phyloP scores from a whole-genome alignment of 1,140 invertebrate genomes.

The Frieseomelitta varia region DNA sequence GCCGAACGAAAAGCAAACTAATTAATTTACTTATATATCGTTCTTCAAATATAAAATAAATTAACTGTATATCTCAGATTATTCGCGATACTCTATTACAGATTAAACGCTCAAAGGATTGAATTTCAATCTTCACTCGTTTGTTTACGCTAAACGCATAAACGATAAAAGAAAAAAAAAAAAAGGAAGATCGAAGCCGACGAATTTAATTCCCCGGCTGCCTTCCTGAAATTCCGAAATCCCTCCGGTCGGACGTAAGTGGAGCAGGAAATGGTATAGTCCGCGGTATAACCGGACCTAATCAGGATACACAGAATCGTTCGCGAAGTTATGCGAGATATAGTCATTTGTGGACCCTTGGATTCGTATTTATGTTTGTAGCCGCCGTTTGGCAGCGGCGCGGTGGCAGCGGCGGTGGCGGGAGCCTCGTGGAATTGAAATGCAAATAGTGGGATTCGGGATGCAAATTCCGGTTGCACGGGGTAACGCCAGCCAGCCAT shows the following conservation, averaged over 20 bases:
- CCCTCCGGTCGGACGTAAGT: slow-evolving; percentile 7
- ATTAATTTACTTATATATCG: no score
- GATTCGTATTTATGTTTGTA: slow-evolving; percentile 80
- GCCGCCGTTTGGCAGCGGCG: slow-evolving; percentile 76
- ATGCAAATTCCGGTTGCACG: slow-evolving; percentile 81
- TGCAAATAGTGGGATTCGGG: slow-evolving; percentile 80
- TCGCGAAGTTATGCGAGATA: slow-evolving; percentile 60
- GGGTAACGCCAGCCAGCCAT: slow-evolving; percentile 76
- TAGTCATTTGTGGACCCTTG: slow-evolving; percentile 68
- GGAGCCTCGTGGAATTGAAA: slow-evolving; percentile 80
- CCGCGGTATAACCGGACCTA: slow-evolving; percentile 60
- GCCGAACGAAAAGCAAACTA: no score
- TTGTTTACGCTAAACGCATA: background rate
- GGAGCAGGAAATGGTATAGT: slow-evolving; percentile 38
- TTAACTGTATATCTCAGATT: no score
- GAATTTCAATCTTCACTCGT: no score
- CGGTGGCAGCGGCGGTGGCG: slow-evolving; percentile 60
- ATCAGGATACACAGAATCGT: slow-evolving; percentile 63
- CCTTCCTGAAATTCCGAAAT: background rate
- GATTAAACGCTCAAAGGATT: no score
- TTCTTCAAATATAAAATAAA: no score
- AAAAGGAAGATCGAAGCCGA: background rate
- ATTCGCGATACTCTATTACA: no score
- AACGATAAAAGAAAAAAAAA: background rate
- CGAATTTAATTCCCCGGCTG: background rate